Evolutionary conservation across 2,797 vertebrate genomes (phyloP), one percentile per base, ranked within the genome.

Genomic region (Pangasius krempfi): DNA sequence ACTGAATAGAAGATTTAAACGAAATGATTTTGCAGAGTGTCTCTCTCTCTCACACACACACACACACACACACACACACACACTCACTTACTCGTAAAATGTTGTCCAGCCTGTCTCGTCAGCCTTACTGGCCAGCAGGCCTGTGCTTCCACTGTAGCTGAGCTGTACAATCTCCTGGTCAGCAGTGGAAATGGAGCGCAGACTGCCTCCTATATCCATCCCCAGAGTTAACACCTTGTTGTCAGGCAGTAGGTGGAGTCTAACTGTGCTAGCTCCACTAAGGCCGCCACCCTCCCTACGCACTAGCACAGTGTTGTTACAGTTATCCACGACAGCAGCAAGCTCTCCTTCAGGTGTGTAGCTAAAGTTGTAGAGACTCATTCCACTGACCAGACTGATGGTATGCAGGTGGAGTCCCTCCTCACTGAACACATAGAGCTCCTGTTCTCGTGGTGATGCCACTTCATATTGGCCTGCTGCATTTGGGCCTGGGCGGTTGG

Each of bases 101-200:
- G 97, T 99, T 73, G 98, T 99, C 99, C 99, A 99, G 91, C 98
- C 99, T 1, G 98, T 99, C 94, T 99, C 98, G 85, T 99, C 98
- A 47, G 98, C 98, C 95, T 98, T 99, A 93, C 98, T 98, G 90
- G 98, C 97, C 76, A 99, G 95, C 88, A 99, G 97, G 80, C 98
- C 98, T 0, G 96, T 98, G 95, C 95, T 98, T 89, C 97, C 97
- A 2, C 97, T 97, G 92, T 99, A 99, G 84, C 97, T 97, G 96
- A 99, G 97, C 95, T 98, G 95, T 91, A 98, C 97, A 80, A 99
- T 97, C 93, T 99, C 99, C 92, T 98, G 96, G 91, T 96, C 98
- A 91, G 98, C 95, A 1, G 97, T 96, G 12, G 98, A 98, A 91
- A 99, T 97, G 27, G 97, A 97, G 44, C 98, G 97, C 93, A 99